A percentile compares a stretch with the other conserved stretches of the same genome.
Conservation (phyloP, 2,888 invertebrate genomes). For the Lordiphosa andalusiaca region DNA sequence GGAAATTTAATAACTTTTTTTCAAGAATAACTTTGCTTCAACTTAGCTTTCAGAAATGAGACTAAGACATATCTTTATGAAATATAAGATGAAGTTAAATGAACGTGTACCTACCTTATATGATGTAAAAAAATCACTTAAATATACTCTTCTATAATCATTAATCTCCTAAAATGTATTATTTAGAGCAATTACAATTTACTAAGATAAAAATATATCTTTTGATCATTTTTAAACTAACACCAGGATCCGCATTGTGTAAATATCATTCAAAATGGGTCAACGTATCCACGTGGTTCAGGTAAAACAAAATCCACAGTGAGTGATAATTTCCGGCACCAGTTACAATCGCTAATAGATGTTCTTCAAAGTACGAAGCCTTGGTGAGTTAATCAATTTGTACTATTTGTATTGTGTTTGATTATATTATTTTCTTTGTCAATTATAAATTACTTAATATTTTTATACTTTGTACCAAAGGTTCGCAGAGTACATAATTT, state of each 20-base stretch:
- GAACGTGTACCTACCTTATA: too few species aligned
- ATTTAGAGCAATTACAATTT: neutral
- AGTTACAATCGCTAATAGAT: constrained; percentile 92
- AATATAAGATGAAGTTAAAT: too few species aligned
- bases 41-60: too few species aligned
- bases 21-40: too few species aligned
- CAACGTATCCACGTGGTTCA: constrained; percentile 88
- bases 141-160: too few species aligned
- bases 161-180: too few species aligned
- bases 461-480: too few species aligned
- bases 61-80: too few species aligned
- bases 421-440: neutral
- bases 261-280: constrained; percentile 43
- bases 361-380: constrained; percentile 94
- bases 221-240: constrained; percentile 33
- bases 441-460: too few species aligned
- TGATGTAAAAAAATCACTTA: too few species aligned
- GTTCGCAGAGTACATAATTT: too few species aligned
- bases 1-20: too few species aligned
- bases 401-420: neutral
- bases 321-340: constrained; percentile 93
- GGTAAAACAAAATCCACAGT: constrained; percentile 94
- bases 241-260: constrained; percentile 80
- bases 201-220: neutral
- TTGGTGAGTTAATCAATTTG: constrained; percentile 83